Conservation (phyloP, 2,888 invertebrate genomes). For the Phymatocera aterrima region DNA sequence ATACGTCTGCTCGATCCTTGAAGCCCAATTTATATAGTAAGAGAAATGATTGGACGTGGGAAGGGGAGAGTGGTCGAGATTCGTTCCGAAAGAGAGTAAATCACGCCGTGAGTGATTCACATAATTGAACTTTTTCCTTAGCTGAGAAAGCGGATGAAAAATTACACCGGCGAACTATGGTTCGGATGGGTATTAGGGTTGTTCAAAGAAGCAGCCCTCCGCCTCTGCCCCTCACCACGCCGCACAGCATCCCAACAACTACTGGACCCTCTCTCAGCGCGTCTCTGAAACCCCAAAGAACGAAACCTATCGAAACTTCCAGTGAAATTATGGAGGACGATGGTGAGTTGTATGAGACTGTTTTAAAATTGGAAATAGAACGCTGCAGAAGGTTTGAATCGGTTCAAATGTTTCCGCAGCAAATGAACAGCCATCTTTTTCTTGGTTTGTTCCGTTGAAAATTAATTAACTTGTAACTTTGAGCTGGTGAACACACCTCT, state of each 20-base stretch:
- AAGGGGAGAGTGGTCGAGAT: no score
- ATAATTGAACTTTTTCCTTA: constrained; percentile 69
- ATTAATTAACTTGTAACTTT: no score
- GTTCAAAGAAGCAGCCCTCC: constrained; percentile 79
- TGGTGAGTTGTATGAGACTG: constrained; percentile 54
- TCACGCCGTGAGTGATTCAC: neutral
- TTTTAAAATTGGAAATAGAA: neutral
- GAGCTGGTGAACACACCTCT: no score
- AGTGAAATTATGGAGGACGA: constrained; percentile 60
- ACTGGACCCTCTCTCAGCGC: constrained; percentile 44
- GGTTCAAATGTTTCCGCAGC: no score
- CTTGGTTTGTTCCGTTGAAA: no score
- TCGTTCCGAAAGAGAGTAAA: neutral
- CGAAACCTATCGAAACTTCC: constrained; percentile 56
- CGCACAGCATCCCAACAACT: constrained; percentile 60
- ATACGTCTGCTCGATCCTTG: neutral
- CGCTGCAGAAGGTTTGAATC: no score
- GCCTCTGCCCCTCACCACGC: constrained; percentile 59
- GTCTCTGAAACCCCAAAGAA: constrained; percentile 49
- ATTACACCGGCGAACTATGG: constrained; percentile 86
- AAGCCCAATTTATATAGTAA: neutral
- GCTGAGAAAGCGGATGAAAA: constrained; percentile 91
- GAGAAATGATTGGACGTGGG: neutral
- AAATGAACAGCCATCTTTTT: no score
- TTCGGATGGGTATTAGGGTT: constrained; percentile 91